These are phyloP conservation scores for Apomyelois bistriatella DNA, from an alignment of 2,888 invertebrate genomes.

Conservation along the genomic window DNA sequence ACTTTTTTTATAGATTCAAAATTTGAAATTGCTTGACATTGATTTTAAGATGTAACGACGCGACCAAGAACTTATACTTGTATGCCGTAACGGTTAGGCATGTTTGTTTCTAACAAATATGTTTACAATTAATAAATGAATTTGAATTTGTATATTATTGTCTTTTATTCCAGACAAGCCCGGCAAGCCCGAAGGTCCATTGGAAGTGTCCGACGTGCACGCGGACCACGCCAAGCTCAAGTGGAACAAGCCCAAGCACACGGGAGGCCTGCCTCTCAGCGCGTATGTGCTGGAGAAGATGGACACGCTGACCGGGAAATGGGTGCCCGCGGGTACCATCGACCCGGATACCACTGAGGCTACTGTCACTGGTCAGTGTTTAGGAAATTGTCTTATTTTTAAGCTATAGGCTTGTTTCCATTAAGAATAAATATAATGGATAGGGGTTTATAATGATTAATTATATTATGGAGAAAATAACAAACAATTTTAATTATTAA, in stretches of 20 bases:
- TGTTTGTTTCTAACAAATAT: no score
- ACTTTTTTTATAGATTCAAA: no score
- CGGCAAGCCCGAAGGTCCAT: constrained; percentile 93
- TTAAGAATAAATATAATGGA: no score
- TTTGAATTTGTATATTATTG: background rate
- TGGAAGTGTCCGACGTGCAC: constrained; percentile 94
- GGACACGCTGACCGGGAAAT: constrained; percentile 92
- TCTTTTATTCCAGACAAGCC: constrained; percentile 83
- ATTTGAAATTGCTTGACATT: no score
- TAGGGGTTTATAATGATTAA: no score
- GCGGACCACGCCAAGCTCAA: constrained; percentile 95
- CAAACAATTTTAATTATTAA: no score
- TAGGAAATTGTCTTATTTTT: background rate
- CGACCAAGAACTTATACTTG: no score
- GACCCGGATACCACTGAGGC: constrained; percentile 91
- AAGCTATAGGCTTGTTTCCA: no score
- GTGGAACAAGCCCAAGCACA: constrained; percentile 98
- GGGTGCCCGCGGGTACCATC: constrained; percentile 92
- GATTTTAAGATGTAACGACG: no score
- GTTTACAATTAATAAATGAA: no score
- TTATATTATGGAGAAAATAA: no score
- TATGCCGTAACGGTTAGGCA: no score
- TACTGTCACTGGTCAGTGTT: constrained; percentile 82
- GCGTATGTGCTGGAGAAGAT: constrained; percentile 97
- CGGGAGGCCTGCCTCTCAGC: constrained; percentile 94